A percentile compares a stretch with the other conserved stretches of the same genome.
Conservation (phyloP, 2,888 invertebrate species). For the Amphipoea lucens region DNA sequence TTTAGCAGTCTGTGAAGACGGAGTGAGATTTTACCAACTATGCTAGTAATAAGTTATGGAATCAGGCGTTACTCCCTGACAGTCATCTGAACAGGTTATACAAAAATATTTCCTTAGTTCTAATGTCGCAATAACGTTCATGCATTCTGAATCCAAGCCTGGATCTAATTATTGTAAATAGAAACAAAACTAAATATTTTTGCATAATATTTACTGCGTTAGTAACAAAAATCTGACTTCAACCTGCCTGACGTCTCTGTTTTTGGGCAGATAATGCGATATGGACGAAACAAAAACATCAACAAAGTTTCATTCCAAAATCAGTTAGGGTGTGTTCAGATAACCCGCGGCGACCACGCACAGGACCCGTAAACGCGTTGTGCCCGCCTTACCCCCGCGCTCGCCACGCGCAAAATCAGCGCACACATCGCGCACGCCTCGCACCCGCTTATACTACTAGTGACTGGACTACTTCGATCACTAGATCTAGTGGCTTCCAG, state of each 20-base stretch:
- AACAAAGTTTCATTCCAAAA: background rate
- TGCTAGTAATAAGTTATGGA: background rate
- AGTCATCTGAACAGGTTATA: background rate
- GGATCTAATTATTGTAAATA: background rate
- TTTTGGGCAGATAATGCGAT: background rate
- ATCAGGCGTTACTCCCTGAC: background rate
- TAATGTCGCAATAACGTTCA: background rate
- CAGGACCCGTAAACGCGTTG: too few relatives aligned
- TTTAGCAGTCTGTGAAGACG: background rate
- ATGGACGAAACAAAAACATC: background rate
- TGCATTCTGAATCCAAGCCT: background rate
- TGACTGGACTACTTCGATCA: too few relatives aligned
- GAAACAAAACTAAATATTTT: background rate
- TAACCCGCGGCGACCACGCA: too few relatives aligned
- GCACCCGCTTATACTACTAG: too few relatives aligned
- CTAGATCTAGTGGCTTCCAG: too few relatives aligned
- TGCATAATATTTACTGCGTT: background rate
- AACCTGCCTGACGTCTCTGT: background rate
- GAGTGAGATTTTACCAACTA: background rate
- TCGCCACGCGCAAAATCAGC: too few relatives aligned
- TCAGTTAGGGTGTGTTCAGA: background rate
- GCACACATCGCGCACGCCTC: too few relatives aligned
- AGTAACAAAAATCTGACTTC: background rate
- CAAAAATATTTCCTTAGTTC: background rate
- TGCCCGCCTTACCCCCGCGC: too few relatives aligned